Evolutionary conservation across 2,797 vertebrate species (phyloP).

Genomic region (Gastrophryne carolinensis): DNA sequence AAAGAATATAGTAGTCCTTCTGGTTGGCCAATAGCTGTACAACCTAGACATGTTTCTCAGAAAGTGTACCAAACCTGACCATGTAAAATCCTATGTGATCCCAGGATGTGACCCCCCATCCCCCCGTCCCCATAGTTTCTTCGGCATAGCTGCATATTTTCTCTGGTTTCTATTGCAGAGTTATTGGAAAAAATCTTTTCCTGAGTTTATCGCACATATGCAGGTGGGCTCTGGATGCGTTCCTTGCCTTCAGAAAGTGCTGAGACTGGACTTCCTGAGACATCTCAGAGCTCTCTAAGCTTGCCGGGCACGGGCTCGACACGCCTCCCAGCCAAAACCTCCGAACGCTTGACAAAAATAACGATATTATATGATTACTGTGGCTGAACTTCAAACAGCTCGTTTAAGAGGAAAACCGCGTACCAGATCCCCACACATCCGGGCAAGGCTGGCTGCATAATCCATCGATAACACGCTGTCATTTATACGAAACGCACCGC

Average conservation of each 20-base stretch:
- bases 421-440: conserved; percentile 31
- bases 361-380: conserved; percentile 35
- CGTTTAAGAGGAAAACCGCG: conserved; percentile 16
- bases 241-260: not conserved
- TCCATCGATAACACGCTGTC: conserved; percentile 64
- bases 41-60: too few relatives aligned
- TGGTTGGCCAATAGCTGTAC: too few relatives aligned
- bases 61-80: too few relatives aligned
- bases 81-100: too few relatives aligned
- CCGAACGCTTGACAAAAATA: not conserved
- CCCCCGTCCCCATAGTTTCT: too few relatives aligned
- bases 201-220: not conserved
- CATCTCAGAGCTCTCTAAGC: conserved; percentile 4
- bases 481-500: conserved; percentile 64
- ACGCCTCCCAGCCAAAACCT: conserved; percentile 7
- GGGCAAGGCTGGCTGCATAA: conserved; percentile 58
- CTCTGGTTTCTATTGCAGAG: too few relatives aligned
- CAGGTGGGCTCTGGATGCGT: conserved; percentile 6
- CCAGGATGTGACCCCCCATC: too few relatives aligned
- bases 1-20: too few relatives aligned
- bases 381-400: conserved; percentile 27
- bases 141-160: too few relatives aligned
- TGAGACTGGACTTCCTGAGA: conserved; percentile 25
- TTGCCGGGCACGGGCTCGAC: not conserved
- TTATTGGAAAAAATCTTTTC: too few relatives aligned